Conservation (phyloP, 2,888 invertebrate genomes). For the Pseudococcus viburni region DNA sequence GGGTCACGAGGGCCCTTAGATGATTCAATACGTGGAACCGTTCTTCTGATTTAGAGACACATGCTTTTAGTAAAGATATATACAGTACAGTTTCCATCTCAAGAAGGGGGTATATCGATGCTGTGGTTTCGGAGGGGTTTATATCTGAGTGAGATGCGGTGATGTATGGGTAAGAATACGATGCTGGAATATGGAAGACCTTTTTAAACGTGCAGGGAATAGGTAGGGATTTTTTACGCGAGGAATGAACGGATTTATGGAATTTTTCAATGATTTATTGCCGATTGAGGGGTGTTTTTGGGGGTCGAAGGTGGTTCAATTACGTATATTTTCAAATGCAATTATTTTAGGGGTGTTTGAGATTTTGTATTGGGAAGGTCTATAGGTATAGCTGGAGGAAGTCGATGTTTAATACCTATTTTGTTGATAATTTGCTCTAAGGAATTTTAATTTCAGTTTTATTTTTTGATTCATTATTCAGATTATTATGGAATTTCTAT, state of each 20-base stretch:
- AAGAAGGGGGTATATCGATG: background rate
- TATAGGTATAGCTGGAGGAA: too few relatives aligned
- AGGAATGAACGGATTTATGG: background rate
- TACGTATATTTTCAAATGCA: background rate
- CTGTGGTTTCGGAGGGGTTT: background rate
- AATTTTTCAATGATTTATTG: background rate
- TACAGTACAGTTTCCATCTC: background rate
- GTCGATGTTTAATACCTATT: too few relatives aligned
- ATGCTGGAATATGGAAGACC: background rate
- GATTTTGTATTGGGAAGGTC: background rate
- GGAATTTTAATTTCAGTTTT: too few relatives aligned
- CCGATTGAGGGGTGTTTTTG: background rate
- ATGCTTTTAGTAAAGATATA: background rate
- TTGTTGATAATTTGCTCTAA: too few relatives aligned
- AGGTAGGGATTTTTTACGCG: background rate
- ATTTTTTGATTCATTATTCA: too few relatives aligned
- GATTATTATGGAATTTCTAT: too few relatives aligned
- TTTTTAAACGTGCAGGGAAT: background rate
- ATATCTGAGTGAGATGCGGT: background rate
- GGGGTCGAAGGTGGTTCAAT: background rate
- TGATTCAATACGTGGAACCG: conserved; percentile 15
- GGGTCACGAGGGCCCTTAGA: conserved; percentile 8
- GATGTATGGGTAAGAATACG: background rate
- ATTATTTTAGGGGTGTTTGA: background rate
- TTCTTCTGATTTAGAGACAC: conserved; percentile 31